These are phyloP conservation scores for Heliothis virescens DNA, from an alignment of 1,140 invertebrate genomes.

Conservation along the genomic window DNA sequence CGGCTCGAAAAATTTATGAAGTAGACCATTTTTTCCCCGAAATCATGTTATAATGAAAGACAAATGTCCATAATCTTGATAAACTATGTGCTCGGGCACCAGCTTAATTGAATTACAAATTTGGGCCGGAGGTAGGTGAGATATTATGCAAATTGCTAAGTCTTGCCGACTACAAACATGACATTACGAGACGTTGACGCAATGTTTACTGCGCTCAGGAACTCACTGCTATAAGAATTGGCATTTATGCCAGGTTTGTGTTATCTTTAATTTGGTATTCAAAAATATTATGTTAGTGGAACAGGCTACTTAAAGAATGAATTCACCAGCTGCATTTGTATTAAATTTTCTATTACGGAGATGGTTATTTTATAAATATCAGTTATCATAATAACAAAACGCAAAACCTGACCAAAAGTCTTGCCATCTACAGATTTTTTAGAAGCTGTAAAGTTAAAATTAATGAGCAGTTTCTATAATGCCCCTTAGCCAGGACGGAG, in stretches of 20 bases:
- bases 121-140: constrained; percentile 53
- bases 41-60: constrained; percentile 53
- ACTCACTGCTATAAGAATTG: constrained; percentile 13
- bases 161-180: constrained; percentile 53
- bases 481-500: neutral
- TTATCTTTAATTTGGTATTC: neutral
- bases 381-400: no score
- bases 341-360: no score
- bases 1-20: constrained; percentile 28
- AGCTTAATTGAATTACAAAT: constrained; percentile 63
- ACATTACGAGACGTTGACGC: constrained; percentile 37
- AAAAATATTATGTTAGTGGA: neutral
- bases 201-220: constrained; percentile 31
- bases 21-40: constrained; percentile 28
- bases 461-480: neutral
- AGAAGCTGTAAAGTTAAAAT: neutral
- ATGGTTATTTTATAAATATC: no score
- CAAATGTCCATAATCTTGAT: constrained; percentile 54
- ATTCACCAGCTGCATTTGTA: no score
- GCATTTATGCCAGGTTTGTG: neutral
- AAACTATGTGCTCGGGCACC: constrained; percentile 50
- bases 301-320: neutral
- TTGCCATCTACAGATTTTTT: neutral
- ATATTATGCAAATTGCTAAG: constrained; percentile 60
- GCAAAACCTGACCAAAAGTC: neutral